Evolutionary conservation across 2,113 vertebrate genomes (phyloP).

Genomic region (Phainopepla nitens): DNA sequence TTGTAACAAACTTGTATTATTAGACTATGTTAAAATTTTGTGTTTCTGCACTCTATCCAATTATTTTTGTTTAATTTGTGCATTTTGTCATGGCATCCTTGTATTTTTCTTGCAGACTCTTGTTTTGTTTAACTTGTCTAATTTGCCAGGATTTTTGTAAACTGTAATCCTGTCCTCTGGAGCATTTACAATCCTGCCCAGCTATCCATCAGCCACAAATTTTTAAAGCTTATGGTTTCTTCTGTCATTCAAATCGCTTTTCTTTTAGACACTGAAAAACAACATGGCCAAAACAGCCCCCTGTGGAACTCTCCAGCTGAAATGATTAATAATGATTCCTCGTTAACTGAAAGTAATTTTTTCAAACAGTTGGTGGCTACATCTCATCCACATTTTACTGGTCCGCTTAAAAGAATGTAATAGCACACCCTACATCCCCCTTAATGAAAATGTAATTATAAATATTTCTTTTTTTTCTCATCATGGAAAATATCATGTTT

Average conservation of each 20-base stretch:
- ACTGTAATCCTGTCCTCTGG: neutral
- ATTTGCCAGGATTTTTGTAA: neutral
- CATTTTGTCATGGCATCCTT: neutral
- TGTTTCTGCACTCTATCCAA: neutral
- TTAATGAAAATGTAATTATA: neutral
- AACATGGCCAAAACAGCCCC: neutral
- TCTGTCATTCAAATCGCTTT: neutral
- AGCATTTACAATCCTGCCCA: neutral
- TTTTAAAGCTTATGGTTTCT: neutral
- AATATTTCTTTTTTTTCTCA: neutral
- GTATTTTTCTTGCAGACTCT: neutral
- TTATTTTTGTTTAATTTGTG: neutral
- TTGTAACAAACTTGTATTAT: neutral
- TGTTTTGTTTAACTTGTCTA: neutral
- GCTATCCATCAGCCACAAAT: neutral
- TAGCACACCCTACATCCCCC: rapidly evolving
- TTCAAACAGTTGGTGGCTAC: neutral
- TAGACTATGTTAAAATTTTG: neutral
- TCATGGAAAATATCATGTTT: neutral
- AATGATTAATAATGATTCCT: neutral
- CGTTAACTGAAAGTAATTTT: neutral
- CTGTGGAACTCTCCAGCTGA: neutral
- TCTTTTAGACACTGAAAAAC: neutral
- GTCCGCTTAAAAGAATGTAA: neutral
- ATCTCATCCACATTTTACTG: neutral